Conservation (phyloP, 2,113 vertebrate genomes). For the Erythrocercus mccallii region DNA sequence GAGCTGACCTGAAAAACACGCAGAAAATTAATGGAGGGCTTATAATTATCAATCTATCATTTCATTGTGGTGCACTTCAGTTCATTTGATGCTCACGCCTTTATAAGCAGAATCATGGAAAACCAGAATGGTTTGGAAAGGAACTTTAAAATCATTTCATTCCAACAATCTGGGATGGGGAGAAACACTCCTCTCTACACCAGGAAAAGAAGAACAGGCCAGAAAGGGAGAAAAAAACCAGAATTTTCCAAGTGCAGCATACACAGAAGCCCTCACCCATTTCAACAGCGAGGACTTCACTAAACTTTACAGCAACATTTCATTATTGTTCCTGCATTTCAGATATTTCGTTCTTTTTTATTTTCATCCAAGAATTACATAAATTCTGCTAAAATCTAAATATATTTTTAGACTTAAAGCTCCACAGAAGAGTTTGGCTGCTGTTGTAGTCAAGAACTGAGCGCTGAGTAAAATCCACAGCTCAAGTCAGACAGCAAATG, state of each 20-base stretch:
- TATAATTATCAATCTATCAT: background rate
- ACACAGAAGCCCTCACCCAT: background rate
- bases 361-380: background rate
- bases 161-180: background rate
- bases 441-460: background rate
- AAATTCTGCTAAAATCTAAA: background rate
- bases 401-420: background rate
- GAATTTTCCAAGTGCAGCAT: background rate
- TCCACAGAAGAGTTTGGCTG: background rate
- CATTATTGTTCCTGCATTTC: background rate
- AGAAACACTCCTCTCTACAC: background rate
- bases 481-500: background rate
- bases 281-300: background rate
- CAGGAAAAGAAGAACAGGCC: background rate
- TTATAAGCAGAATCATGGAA: background rate
- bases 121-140: background rate
- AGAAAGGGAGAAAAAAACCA: background rate
- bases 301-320: background rate
- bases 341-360: background rate
- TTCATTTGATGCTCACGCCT: background rate
- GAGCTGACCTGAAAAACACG: slow-evolving; percentile 46
- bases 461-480: background rate
- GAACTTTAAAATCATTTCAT: background rate
- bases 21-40: background rate
- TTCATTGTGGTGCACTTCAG: background rate